Evolutionary conservation across 2,113 vertebrate genomes (phyloP), one percentile per base, ranked within the genome.

Genomic region (Lampris megalopsis): DNA sequence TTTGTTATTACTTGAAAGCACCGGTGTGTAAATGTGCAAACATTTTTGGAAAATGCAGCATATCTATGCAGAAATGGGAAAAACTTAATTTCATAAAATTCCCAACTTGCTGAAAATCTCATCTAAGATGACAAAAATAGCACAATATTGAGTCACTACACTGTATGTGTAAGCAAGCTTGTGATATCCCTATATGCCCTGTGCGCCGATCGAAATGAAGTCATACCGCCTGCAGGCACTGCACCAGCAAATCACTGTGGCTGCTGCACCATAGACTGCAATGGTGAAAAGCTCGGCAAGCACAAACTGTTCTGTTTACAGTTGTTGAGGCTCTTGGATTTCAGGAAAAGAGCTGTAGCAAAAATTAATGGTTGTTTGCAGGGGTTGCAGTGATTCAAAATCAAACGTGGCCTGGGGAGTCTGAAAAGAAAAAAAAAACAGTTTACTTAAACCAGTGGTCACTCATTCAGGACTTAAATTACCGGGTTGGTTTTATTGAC

Each of bases 271-370:
- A n/a, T 7, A 63, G 50, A 41, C n/a, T 48, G 66, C 50, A 59
- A 71, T 77, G 52, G 48, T 48, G 67, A 9, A 65, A 64, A 7
- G 9, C 11, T 48, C 69, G 47, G 50, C 56, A 40, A 63, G 24
- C 72, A 68, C 47, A 5, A 61, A 43, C 63, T 75, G 37, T 49
- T 72, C 11, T 54, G 48, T 74, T 65, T 43, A 60, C 24, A 54
- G 10, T 48, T 72, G 56, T 40, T 62, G 6, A 70, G 38, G 13
- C 43, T 58, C 58, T 62, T 38, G 43, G 1, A 48, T 49, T 64
- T 43, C 9, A 69, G 40, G 40, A 37, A 77, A 56, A 40, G 5
- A 56, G 58, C 7, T 0, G 9, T 35, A 11, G 13, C 53, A 61
- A 10, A 58, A 67, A 49, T 42, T 4, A 35, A 45, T 63, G 4